Base-by-base conservation (phyloP, 2,797 vertebrate species). In the Schizothorax lantsangensis region DNA sequence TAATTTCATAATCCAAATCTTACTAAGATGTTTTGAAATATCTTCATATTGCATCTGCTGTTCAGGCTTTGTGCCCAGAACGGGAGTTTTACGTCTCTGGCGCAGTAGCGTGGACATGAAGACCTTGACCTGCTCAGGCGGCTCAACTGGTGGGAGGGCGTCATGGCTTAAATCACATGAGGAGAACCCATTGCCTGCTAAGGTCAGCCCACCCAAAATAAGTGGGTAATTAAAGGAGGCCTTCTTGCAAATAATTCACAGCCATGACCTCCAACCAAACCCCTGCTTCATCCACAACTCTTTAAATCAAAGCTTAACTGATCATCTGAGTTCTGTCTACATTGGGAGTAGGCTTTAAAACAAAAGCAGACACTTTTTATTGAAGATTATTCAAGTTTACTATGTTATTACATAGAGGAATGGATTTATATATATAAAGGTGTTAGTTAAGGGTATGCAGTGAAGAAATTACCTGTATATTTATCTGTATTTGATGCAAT, bases 131-230 rank as follows among this genome's bases (percentile, higher is more conserved):
- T 62, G 54, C 30, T 62, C 49, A 43, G 68, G 36, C 49, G 1
- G 77, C 12, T 64, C 64, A 72, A 84, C 69, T 72, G 38, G 75
- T 74, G 80, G 71, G 82, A 86, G 87, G 47, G 85, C 47, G 72
- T 74, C 78, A 84, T 88, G 83, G 54, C 86, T 85, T 88, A 89
- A 85, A 89, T 90, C 85, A 89, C 52, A 26, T 19, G 54, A 36
- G 26, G 59, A 64, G 74, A 59, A 43, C 26, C 62, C 73, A 36
- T 62, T 40, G 81, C 68, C 79, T 69, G 52, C 62, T 83, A 71
- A 80, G 87, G 72, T 89, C 84, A 84, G 85, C 79, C 84, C 85
- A 89, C 87, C 84, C 87, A 87, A 82, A 86, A 88, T 84, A 79
- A 81, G 84, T 73, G 68, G 73, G 85, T 75, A 89, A 87, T 88